These are phyloP conservation scores for Lipophrys pholis DNA, from an alignment of 2,113 vertebrate species.

Conservation along the genomic window DNA sequence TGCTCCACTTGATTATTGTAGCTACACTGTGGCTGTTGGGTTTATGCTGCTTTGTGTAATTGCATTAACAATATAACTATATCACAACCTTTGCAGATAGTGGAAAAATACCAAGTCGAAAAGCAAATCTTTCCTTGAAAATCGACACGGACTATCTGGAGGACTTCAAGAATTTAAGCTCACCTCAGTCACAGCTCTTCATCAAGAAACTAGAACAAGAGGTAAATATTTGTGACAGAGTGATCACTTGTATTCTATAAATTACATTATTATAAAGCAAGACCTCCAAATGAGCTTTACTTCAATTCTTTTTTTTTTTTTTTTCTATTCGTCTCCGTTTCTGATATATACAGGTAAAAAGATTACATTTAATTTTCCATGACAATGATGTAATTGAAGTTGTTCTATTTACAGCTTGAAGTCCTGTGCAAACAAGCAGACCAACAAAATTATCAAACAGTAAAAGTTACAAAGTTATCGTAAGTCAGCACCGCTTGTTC, in stretches of 20 bases:
- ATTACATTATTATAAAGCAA: neutral
- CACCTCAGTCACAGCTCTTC: slow-evolving; percentile 33
- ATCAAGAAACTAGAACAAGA: slow-evolving; percentile 42
- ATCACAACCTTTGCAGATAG: too few relatives aligned
- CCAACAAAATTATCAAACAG: slow-evolving; percentile 50
- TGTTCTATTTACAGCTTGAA: slow-evolving; percentile 61
- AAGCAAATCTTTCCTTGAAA: slow-evolving; percentile 66
- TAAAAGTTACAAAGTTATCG: slow-evolving; percentile 62
- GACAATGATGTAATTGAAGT: neutral
- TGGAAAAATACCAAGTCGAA: slow-evolving; percentile 54
- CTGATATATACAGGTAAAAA: too few relatives aligned
- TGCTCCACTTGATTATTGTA: too few relatives aligned
- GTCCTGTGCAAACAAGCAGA: slow-evolving; percentile 66
- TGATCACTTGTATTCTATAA: too few relatives aligned
- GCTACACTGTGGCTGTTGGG: too few relatives aligned
- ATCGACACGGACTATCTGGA: slow-evolving; percentile 30
- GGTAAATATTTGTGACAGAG: too few relatives aligned
- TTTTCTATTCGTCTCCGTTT: neutral
- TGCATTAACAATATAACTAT: too few relatives aligned
- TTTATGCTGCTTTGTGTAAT: too few relatives aligned
- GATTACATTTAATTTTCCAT: neutral
- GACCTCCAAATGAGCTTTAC: too few relatives aligned
- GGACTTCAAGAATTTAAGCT: slow-evolving; percentile 50
- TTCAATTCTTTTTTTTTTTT: neutral
- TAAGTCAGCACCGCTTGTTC: too few relatives aligned